Evolutionary conservation across 2,797 vertebrate species (phyloP).

Genomic region (Brotula barbata): DNA sequence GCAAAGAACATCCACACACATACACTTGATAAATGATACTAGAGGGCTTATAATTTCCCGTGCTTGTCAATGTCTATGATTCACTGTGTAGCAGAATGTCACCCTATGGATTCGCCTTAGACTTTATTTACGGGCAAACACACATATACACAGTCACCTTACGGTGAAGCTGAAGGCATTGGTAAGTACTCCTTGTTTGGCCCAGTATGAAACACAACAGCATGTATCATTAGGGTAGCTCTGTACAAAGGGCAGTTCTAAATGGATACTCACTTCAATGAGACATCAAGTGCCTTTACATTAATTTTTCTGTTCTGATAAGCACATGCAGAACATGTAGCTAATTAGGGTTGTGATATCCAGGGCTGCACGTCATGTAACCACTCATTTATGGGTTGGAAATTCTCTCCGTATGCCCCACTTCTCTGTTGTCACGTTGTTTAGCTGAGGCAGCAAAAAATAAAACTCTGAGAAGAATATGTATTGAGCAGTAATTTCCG

Average conservation of each 20-base stretch:
- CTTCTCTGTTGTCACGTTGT: too few species aligned
- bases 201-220: background rate
- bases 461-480: too few species aligned
- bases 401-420: too few species aligned
- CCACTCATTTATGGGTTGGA: too few species aligned
- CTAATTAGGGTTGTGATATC: background rate
- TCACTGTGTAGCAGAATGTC: conserved; percentile 10
- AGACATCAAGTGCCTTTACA: background rate
- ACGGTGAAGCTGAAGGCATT: too few species aligned
- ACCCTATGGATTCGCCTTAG: background rate
- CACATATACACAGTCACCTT: background rate
- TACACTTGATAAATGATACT: background rate
- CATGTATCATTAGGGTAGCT: background rate
- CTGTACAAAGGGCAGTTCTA: background rate
- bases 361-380: too few species aligned
- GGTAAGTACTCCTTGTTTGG: background rate
- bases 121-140: background rate
- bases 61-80: conserved; percentile 2
- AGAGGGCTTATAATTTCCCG: background rate
- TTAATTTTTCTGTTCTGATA: background rate
- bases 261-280: background rate
- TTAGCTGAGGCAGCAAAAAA: too few species aligned
- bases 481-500: too few species aligned
- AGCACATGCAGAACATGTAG: background rate
- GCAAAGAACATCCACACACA: background rate